Evolutionary conservation across 2,888 invertebrate species (phyloP), one percentile per base, ranked within the genome.

Genomic region (Ectemnius continuus): DNA sequence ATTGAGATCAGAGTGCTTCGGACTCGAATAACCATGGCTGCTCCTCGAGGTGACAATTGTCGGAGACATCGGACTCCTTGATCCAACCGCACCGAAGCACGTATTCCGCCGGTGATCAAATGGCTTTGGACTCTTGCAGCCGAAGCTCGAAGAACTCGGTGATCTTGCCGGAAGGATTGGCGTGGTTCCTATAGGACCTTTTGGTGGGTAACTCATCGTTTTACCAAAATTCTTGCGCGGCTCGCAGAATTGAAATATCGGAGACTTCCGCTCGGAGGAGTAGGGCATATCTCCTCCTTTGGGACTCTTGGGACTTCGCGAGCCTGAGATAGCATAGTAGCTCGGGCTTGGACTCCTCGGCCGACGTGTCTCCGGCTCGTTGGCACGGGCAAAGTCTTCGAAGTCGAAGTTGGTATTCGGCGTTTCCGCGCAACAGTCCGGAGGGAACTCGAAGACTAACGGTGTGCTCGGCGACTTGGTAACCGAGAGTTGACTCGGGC

Each of bases 401-500:
- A 86, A 88, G 59, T 88, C 88, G 65, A 88, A 88, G 69, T 86
- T 88, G 0, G 82, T 82, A 63, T 86, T 87, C 0, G 84, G 84
- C 2, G 87, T 85, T 59, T 87, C 85, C 26, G 86, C 83, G 60
- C 79, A 82, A 45, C 79, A 85, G 58, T 88, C 86, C 1, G 87
- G 83, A 2, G 89, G 89, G 45, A 90, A 89, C 70, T 89, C 88
- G 71, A 90, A 90, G 14, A 89, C 87, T 2, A 87, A 79, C 0
- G 94, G 94, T 75, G 94, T 94, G 59, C 93, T 88, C 18, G 93
- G 93, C 13, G 93, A 92, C 74, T 93, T 91, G 85, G 92, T 92
- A 67, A 93, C 92, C 0, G 93, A 92, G 76, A 92, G 92, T 20
- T 93, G 93, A 5, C 92, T 93, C 5, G 88, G 86, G 84, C 93